Base-by-base conservation (phyloP, 2,888 invertebrate genomes). In the Entomobrya multifasciata region DNA sequence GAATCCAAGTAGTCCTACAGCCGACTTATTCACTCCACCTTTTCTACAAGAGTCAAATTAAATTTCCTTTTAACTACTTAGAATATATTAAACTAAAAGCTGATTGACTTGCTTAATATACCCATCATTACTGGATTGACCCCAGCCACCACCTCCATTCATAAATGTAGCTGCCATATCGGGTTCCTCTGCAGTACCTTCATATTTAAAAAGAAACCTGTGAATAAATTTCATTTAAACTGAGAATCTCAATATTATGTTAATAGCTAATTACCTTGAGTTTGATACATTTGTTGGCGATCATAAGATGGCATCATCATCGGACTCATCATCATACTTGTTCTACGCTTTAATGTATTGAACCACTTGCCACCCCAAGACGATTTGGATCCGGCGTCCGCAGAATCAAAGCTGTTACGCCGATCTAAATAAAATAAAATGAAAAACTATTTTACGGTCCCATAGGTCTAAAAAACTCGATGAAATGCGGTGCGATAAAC, bases 1-100 rank as follows among this genome's bases (percentile, higher is more conserved):
- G 78, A 91, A 91, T 60, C 91, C 91, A 1, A 91, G 83, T 1
- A 91, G 87, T 10, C 91, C 91, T 1, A 91, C 91, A 0, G 90
- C 90, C 0, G 89, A 89, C 11, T 86, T 88, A 76, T 91, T 90
- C 20, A 91, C 90, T 2, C 47, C 44, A 13, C 25, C 70, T 41
- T 67, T 78, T 17, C 65, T 65, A 30, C 8, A 22, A n/a, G 15
- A 60, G 5, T 3, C 6, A 10, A 81, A 6, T 36, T 8, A 4
- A 82, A 47, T 30, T 36, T 62, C 8, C 15, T 10, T 17, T 78
- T 78, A 36, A 36, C 8, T 4, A 36, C 36, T 36, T 4, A n/a
- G n/a, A n/a, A n/a, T n/a, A n/a, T n/a, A n/a, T n/a, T n/a, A n/a
- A n/a, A n/a, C n/a, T n/a, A n/a, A n/a, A n/a, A n/a, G n/a, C n/a